These are phyloP conservation scores for Microvelia longipes DNA, from an alignment of 1,140 invertebrate species.

Conservation along the genomic window DNA sequence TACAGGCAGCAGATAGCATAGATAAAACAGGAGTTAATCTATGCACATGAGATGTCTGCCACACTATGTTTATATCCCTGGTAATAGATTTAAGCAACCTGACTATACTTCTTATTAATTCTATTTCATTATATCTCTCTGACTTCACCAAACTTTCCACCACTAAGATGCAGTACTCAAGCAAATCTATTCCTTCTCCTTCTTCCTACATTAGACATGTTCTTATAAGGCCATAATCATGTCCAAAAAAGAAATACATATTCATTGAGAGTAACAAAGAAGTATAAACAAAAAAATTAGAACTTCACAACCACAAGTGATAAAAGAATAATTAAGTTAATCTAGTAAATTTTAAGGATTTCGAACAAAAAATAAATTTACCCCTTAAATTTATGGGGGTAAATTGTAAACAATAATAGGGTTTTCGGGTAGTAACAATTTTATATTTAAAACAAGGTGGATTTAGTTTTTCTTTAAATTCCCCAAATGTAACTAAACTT, in stretches of 20 bases:
- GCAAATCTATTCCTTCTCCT: not conserved
- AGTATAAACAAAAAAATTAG: not conserved
- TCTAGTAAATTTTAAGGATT: not conserved
- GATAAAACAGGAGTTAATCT: not conserved
- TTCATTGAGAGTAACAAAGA: not conserved
- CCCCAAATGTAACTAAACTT: no score
- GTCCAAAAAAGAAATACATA: not conserved
- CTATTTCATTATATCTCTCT: not conserved
- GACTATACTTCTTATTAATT: not conserved
- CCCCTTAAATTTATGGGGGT: no score
- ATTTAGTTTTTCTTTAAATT: no score
- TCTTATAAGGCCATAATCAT: not conserved
- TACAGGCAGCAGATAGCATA: not conserved
- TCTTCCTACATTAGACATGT: no score
- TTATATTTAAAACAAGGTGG: no score
- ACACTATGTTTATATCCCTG: not conserved
- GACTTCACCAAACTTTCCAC: not conserved
- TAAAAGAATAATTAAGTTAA: not conserved
- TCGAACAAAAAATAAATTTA: not conserved
- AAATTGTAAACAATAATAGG: no score
- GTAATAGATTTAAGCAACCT: not conserved
- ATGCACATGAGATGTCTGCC: not conserved
- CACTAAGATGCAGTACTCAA: not conserved
- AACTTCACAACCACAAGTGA: not conserved
- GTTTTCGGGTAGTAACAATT: no score